Base-by-base conservation (phyloP, 2,888 invertebrate genomes). In the Drosophila falleni region DNA sequence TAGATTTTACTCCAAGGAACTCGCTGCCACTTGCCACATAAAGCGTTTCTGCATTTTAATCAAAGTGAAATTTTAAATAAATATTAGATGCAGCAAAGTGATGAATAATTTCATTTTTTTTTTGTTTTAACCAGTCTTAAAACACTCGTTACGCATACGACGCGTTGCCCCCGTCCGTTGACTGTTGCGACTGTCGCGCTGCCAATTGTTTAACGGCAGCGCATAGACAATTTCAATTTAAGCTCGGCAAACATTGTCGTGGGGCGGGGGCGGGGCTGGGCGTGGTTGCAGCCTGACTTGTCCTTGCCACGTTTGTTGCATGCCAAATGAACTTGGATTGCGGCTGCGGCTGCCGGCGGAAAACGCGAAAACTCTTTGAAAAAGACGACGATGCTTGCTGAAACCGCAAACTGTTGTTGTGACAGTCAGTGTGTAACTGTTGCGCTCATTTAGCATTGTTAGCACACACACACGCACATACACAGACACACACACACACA, bases 51-150 rank as follows among this genome's bases (percentile, higher is more conserved):
- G 87, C 73, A 84, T 89, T 89, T 89, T 89, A 86, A 86, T 88
- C 87, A 88, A 88, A 84, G 88, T 46, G 70, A 69, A 82, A 88
- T 88, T 79, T 89, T 73, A 89, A 70, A 86, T 86, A 84, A 86
- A 89, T 89, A 82, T 73, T 73, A 47, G 73, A 85, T 70, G 49
- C 63, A 26, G 68, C 35, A 55, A 76, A 54, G 61, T 61, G 64
- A 61, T 78, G 78, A 73, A 78, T 78, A 78, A 78, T 63, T 81
- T 54, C 31, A 61, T 47, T 42, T 44, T 19, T 19, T n/a, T 37
- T 4, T 37, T 9, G n/a, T 47, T 65, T 1, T 4, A 16, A n/a
- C 13, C 8, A 23, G 35, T 54, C 39, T 63, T 31, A 42, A 33
- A 33, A 26, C 26, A 15, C 47, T 37, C 60, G 65, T 74, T 54